Conservation (phyloP, 2,113 vertebrate species). For the Protomyctophum bolini region DNA sequence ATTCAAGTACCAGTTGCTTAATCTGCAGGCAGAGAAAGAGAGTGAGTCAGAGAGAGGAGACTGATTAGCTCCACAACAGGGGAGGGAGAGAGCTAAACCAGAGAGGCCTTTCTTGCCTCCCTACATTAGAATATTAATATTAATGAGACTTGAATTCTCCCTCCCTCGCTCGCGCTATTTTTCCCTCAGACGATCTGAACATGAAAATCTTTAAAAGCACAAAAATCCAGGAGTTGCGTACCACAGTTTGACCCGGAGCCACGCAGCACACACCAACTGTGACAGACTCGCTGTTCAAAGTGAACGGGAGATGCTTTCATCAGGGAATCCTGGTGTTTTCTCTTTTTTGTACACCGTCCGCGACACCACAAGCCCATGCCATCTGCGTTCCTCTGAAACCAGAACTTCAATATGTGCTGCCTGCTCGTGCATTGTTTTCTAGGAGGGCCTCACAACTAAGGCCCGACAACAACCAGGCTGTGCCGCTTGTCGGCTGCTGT, state of each 20-base stretch:
- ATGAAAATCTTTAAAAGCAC: constrained; percentile 75
- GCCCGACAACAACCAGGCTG: constrained; percentile 54
- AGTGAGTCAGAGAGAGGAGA: constrained; percentile 11
- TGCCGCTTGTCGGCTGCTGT: constrained; percentile 65
- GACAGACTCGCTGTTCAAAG: constrained; percentile 81
- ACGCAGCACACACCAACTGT: constrained; percentile 73
- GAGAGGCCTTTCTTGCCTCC: constrained; percentile 71
- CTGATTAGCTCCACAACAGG: constrained; percentile 55
- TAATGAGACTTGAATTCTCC: constrained; percentile 70
- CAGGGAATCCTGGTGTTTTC: constrained; percentile 69
- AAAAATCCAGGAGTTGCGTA: constrained; percentile 74
- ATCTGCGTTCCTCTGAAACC: constrained; percentile 79
- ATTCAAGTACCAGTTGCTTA: constrained; percentile 32
- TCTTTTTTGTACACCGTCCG: constrained; percentile 43
- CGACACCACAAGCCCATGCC: constrained; percentile 76
- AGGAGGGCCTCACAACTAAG: constrained; percentile 65
- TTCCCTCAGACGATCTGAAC: constrained; percentile 63
- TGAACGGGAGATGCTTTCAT: constrained; percentile 76
- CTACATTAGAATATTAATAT: constrained; percentile 76
- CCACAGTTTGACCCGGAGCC: constrained; percentile 78
- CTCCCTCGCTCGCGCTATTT: constrained; percentile 43
- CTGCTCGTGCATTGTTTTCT: constrained; percentile 61
- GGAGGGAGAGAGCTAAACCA: constrained; percentile 65
- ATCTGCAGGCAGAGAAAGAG: constrained; percentile 13
- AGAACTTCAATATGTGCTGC: constrained; percentile 69